These are phyloP conservation scores for Eubucco bourcierii DNA, from an alignment of 2,113 vertebrate species.

Conservation along the genomic window DNA sequence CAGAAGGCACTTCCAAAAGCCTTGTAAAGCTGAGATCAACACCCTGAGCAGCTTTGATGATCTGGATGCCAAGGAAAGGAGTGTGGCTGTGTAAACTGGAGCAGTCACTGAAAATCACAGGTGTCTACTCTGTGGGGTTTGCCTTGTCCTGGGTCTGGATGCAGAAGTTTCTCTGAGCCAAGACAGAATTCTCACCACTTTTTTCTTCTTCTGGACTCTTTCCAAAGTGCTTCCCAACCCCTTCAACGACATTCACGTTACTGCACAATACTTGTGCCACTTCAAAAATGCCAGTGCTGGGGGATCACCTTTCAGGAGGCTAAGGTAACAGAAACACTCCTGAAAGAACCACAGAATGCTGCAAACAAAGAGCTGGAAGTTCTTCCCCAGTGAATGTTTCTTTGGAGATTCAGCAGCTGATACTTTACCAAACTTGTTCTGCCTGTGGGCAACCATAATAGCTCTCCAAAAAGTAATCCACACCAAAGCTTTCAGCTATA, in stretches of 20 bases:
- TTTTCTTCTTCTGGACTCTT: not conserved
- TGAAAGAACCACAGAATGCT: conserved; percentile 5
- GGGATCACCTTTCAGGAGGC: not conserved
- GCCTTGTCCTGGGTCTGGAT: not conserved
- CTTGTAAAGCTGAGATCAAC: too few species aligned
- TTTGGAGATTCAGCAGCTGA: conserved; percentile 14
- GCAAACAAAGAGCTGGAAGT: not conserved
- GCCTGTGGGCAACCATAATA: conserved; percentile 36
- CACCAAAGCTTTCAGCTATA: conserved; percentile 32
- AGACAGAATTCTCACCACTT: not conserved
- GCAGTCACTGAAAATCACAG: not conserved
- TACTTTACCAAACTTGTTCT: conserved; percentile 33
- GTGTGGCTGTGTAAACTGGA: not conserved
- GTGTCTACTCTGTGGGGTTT: not conserved
- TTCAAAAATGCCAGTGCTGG: not conserved
- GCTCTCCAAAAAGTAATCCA: conserved; percentile 39
- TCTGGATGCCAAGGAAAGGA: not conserved
- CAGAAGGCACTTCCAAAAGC: too few species aligned
- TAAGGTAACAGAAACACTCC: not conserved
- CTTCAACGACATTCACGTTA: not conserved
- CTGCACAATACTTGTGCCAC: not conserved
- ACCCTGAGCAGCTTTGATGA: not conserved
- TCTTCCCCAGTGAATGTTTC: not conserved
- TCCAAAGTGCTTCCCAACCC: not conserved
- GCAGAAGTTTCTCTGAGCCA: not conserved